Conservation (phyloP, 2,797 vertebrate genomes). For the Ctenochaetus hawaiiensis region DNA sequence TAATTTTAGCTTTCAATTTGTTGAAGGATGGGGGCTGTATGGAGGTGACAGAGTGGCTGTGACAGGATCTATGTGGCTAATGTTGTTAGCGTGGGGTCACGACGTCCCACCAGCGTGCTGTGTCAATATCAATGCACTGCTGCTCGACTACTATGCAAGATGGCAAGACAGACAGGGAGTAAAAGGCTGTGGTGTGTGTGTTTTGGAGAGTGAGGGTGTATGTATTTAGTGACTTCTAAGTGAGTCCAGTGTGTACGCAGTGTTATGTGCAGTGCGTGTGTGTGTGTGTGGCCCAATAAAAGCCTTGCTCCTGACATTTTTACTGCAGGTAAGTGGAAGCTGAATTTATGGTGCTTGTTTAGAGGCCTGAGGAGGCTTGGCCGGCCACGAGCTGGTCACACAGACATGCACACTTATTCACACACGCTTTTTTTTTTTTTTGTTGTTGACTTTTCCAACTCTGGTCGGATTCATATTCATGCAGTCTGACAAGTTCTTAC, state of each 20-base stretch:
- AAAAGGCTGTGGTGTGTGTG: slow-evolving; percentile 19
- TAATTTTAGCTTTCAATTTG: slow-evolving; percentile 8
- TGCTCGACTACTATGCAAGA: slow-evolving; percentile 21
- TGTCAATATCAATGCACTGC: slow-evolving; percentile 68
- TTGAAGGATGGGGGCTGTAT: not conserved
- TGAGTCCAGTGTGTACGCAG: slow-evolving; percentile 14
- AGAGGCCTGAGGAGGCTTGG: slow-evolving; percentile 67
- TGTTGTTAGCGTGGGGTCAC: slow-evolving; percentile 62
- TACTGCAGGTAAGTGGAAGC: slow-evolving; percentile 80
- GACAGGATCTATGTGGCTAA: slow-evolving; percentile 69
- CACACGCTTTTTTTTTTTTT: slow-evolving; percentile 17
- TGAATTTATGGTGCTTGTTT: slow-evolving; percentile 80
- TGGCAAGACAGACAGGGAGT: slow-evolving; percentile 31
- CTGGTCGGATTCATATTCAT: slow-evolving; percentile 33
- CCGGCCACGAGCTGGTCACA: slow-evolving; percentile 55
- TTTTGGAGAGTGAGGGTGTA: slow-evolving; percentile 24
- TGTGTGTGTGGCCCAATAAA: slow-evolving; percentile 82
- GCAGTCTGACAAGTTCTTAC: slow-evolving; percentile 37
- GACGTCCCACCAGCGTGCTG: slow-evolving; percentile 41
- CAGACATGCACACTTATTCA: slow-evolving; percentile 17
- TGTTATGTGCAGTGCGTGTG: slow-evolving; percentile 9
- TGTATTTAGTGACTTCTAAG: slow-evolving; percentile 51
- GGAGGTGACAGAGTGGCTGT: slow-evolving; percentile 60
- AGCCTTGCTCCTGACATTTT: slow-evolving; percentile 77
- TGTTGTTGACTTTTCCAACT: slow-evolving; percentile 48